Percentiles rank a stretch among this genome's conserved stretches.
Conservation (phyloP, 2,797 vertebrate species). For the Enoplosus armatus region DNA sequence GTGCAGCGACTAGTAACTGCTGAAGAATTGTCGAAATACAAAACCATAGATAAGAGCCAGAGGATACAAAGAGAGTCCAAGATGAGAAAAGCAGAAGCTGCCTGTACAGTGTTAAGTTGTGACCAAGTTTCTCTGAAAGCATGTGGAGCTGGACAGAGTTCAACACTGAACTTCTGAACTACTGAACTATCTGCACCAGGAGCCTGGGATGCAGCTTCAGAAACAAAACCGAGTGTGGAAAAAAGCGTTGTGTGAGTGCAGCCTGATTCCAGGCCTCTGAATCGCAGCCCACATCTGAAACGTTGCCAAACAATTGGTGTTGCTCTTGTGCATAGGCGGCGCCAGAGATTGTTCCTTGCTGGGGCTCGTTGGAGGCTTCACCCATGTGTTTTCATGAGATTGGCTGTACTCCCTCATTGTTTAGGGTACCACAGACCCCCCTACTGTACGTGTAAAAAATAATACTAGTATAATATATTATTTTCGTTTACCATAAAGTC, state of each 20-base stretch:
- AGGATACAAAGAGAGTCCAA: background rate
- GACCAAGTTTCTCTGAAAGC: conserved; percentile 1
- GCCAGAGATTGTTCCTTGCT: conserved; percentile 1
- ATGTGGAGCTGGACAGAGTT: background rate
- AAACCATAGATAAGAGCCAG: background rate
- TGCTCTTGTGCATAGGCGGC: background rate
- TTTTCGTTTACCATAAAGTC: background rate
- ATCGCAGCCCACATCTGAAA: background rate
- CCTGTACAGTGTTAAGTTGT: background rate
- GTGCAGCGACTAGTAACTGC: background rate
- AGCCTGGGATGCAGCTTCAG: background rate
- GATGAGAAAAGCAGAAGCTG: background rate
- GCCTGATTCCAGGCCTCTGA: background rate
- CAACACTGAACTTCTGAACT: background rate
- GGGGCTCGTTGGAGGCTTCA: background rate
- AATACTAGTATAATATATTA: too few species aligned
- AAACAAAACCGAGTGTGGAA: background rate
- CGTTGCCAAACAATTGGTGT: background rate
- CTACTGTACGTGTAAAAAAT: background rate
- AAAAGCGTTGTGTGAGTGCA: background rate
- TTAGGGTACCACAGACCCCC: background rate
- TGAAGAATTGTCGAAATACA: background rate
- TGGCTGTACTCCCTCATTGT: background rate
- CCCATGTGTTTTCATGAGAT: background rate
- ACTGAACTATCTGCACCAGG: conserved; percentile 2